A percentile compares a stretch with the other conserved stretches of the same genome.
These are phyloP conservation scores for Girardinichthys multiradiatus DNA, from an alignment of 2,113 vertebrate genomes.

Conservation along the genomic window DNA sequence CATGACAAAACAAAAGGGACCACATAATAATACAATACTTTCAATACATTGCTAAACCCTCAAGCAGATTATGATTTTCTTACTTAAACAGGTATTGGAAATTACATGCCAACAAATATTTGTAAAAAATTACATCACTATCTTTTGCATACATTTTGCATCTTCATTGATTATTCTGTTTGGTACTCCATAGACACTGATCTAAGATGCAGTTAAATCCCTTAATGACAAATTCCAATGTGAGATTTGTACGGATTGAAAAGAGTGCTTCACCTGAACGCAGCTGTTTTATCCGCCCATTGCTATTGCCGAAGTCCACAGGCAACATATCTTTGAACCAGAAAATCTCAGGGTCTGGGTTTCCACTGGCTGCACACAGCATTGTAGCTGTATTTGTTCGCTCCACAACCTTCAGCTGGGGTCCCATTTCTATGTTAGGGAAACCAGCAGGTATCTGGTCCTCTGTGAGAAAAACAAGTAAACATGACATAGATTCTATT, in stretches of 20 bases:
- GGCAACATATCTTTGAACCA: slow-evolving; percentile 99
- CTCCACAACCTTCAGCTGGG: slow-evolving; percentile 97
- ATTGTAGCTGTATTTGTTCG: slow-evolving; percentile 95
- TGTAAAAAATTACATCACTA: no score
- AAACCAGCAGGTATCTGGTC: slow-evolving; percentile 94
- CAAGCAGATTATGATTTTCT: no score
- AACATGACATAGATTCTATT: neutral
- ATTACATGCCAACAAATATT: no score
- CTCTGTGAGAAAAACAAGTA: slow-evolving; percentile 78
- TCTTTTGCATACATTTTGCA: no score
- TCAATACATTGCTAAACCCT: no score
- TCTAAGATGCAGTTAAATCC: no score
- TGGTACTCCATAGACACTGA: no score
- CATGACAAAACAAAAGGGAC: no score
- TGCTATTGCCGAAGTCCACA: slow-evolving; percentile 90
- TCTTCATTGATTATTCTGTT: no score
- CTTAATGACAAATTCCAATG: no score
- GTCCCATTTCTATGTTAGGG: slow-evolving; percentile 96
- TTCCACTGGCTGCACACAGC: slow-evolving; percentile 95
- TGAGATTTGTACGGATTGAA: neutral
- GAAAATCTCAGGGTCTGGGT: slow-evolving; percentile 95
- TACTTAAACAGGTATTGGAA: no score
- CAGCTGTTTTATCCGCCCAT: slow-evolving; percentile 94
- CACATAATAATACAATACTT: no score
- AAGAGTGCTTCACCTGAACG: slow-evolving; percentile 88